Percentiles rank a stretch among this genome's conserved stretches.
phyloP scores from a whole-genome alignment of 2,888 invertebrate genomes.

The Hipparchia semele region DNA sequence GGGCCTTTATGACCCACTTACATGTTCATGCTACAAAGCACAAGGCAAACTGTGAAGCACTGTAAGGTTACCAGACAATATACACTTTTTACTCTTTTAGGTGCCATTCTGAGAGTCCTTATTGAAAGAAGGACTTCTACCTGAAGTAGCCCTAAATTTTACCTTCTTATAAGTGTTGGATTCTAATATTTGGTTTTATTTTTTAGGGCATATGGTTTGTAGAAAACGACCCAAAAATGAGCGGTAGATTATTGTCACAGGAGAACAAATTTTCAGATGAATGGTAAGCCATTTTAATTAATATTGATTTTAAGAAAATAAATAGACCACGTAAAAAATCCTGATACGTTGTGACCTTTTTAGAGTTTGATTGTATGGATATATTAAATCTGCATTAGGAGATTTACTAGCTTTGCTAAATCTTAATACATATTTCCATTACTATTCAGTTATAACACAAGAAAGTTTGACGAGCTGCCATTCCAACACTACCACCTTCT shows the following conservation, averaged over 20 bases:
- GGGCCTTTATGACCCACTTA: neutral
- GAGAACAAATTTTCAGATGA: constrained; percentile 80
- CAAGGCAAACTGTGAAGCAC: no score
- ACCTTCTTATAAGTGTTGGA: neutral
- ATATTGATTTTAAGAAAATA: neutral
- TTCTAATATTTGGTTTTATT: neutral
- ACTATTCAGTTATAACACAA: constrained; percentile 86
- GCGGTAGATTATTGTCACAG: constrained; percentile 83
- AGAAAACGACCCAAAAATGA: constrained; percentile 81
- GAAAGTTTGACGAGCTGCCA: constrained; percentile 92
- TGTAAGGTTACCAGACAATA: no score
- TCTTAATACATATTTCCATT: neutral
- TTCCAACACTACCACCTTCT: constrained; percentile 87
- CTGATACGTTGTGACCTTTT: no score
- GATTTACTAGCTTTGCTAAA: no score
- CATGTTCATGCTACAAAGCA: no score
- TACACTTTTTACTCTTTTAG: no score
- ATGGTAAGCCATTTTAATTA: constrained; percentile 57
- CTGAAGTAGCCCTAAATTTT: no score
- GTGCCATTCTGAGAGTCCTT: no score
- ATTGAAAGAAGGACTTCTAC: no score
- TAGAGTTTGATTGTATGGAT: no score
- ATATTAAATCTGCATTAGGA: no score
- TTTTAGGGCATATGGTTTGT: constrained; percentile 84
- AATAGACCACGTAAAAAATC: no score